Percentiles rank a stretch among this genome's conserved stretches.
Evolutionary conservation across 2,113 vertebrate genomes (phyloP).

Genomic region (Buteo buteo): DNA sequence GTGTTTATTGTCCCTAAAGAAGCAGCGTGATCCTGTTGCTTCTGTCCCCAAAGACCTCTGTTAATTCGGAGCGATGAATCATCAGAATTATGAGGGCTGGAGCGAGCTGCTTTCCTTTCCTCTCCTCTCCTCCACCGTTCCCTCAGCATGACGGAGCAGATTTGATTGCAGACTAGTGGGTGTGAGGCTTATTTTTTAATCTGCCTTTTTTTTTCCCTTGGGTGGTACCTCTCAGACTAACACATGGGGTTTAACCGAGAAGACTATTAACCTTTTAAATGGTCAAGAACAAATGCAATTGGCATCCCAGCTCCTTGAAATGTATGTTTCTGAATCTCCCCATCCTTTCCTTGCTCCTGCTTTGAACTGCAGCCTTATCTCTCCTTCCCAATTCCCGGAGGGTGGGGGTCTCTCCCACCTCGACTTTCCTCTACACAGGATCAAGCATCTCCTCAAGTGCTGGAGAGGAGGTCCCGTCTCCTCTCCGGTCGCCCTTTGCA

Average conservation of each 20-base stretch:
- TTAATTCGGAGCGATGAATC: slow-evolving; percentile 59
- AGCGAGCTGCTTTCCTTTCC: slow-evolving; percentile 20
- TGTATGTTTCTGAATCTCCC: not conserved
- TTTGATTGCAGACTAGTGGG: slow-evolving; percentile 13
- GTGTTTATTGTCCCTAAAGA: slow-evolving; percentile 65
- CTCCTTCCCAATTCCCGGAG: not conserved
- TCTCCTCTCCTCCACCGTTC: slow-evolving; percentile 18
- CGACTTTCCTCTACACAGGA: not conserved
- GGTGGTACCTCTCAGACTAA: not conserved
- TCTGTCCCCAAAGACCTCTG: slow-evolving; percentile 38
- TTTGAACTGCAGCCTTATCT: not conserved
- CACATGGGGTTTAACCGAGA: not conserved
- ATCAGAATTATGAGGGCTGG: slow-evolving; percentile 58
- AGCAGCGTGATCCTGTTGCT: slow-evolving; percentile 39
- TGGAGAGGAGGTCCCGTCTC: not conserved
- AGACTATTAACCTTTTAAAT: not conserved
- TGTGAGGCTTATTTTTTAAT: not conserved
- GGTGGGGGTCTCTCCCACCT: not conserved
- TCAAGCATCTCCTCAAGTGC: accelerated
- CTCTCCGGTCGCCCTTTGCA: accelerated
- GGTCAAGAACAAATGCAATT: not conserved
- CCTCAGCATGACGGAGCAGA: slow-evolving; percentile 37
- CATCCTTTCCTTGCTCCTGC: not conserved
- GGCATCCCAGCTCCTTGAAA: not conserved
- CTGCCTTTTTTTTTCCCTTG: not conserved